These are phyloP conservation scores for Junonia oenone DNA, from an alignment of 2,888 invertebrate genomes.

Conservation along the genomic window DNA sequence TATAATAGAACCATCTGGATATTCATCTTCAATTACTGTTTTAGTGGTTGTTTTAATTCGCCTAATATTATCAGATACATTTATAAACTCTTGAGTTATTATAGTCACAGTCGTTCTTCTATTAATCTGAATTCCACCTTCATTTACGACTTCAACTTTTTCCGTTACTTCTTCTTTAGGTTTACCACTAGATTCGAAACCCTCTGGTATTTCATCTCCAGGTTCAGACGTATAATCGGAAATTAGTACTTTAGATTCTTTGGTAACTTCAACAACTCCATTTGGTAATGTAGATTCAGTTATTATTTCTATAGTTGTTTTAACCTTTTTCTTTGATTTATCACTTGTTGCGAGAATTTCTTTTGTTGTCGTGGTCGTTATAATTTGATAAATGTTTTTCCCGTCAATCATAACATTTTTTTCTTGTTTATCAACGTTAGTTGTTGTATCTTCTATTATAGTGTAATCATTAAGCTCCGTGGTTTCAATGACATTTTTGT, in stretches of 20 bases:
- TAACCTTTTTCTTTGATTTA: conserved; percentile 56
- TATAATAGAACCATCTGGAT: conserved; percentile 60
- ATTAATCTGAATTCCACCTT: conserved; percentile 48
- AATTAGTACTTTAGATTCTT: conserved; percentile 62
- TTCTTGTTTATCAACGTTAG: conserved; percentile 52
- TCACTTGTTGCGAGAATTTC: conserved; percentile 54
- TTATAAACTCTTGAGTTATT: conserved; percentile 46
- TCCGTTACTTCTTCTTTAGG: conserved; percentile 45
- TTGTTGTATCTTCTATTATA: conserved; percentile 49
- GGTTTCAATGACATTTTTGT: conserved; percentile 38
- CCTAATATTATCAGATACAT: conserved; percentile 38
- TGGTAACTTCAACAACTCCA: conserved; percentile 62
- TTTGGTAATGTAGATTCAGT: conserved; percentile 59
- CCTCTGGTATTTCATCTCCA: conserved; percentile 39
- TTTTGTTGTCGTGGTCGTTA: conserved; percentile 59
- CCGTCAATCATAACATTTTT: conserved; percentile 51
- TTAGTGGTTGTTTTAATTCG: conserved; percentile 54
- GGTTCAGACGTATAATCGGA: conserved; percentile 47
- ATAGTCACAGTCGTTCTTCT: conserved; percentile 56
- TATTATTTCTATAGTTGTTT: conserved; percentile 59
- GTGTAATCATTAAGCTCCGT: conserved; percentile 52
- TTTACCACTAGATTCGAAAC: conserved; percentile 43
- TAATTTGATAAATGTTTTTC: conserved; percentile 52
- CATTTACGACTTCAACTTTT: conserved; percentile 43
- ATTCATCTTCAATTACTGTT: conserved; percentile 59